Evolutionary conservation across 2,888 invertebrate species (phyloP), one percentile per base, ranked within the genome.

Genomic region (Polydrusus cervinus): DNA sequence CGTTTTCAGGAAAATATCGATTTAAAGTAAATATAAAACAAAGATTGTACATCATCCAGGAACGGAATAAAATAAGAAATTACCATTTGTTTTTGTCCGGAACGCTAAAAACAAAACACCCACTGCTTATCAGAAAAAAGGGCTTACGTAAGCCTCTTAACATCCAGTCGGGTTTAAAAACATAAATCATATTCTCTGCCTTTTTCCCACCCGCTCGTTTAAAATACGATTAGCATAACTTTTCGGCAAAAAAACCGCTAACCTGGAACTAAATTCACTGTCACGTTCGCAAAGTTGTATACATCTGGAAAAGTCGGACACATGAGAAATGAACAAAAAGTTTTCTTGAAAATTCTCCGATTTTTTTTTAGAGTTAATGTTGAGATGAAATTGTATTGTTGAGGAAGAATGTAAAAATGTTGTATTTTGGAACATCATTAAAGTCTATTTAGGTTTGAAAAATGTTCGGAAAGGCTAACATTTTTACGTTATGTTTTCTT

Each of bases 201-300:
- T 53, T 53, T 53, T 53, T 53, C 25, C 14, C 53, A n/a, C 57
- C 57, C 30, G 3, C 14, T 14, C 38, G 38, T 10, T 57, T 57
- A 57, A 57, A 57, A 57, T 38, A 10, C 34, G 38, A 57, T 57
- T 57, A 38, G 34, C 57, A 57, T 57, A 57, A 53, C 57, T 57
- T 57, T 38, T 16, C 16, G 14, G 16, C 7, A 38, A 30, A 30
- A 30, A 25, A 30, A 25, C 53, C 16, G 14, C 38, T 10, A 38
- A 34, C 57, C 16, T 57, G 20, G 34, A 16, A 57, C 53, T 57
- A 16, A 34, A 57, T 57, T 38, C 16, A 38, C 34, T 38, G 57
- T 34, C 57, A 57, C 38, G 57, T 57, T 38, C 16, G 16, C 10
- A 34, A 57, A 57, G 38, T 38, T 57, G 57, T 57, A 57, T 57